Percentiles rank a stretch among this genome's conserved stretches.
Conservation (phyloP, 2,113 vertebrate species). For the Kryptolebias marmoratus region DNA sequence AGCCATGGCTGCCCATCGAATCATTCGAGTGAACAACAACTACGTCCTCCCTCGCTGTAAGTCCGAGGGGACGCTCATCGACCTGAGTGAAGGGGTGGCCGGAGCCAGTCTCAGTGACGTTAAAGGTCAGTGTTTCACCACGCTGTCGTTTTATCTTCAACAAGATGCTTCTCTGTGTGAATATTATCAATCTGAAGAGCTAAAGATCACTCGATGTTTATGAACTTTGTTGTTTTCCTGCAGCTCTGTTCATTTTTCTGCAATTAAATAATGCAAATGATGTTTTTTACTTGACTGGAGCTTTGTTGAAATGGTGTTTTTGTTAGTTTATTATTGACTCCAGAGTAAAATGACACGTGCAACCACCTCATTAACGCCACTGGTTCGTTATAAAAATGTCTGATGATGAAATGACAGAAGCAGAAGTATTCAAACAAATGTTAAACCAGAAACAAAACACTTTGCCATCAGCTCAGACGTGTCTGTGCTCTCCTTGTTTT, state of each 20-base stretch:
- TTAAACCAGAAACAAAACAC: not conserved
- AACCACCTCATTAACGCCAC: no score
- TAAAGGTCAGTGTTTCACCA: constrained; percentile 84
- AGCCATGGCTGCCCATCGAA: constrained; percentile 93
- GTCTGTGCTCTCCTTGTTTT: constrained; percentile 21
- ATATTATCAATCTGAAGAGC: no score
- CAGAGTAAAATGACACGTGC: no score
- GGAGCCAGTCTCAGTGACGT: constrained; percentile 87
- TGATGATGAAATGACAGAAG: not conserved
- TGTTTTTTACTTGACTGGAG: constrained; percentile 27
- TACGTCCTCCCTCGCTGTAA: constrained; percentile 90
- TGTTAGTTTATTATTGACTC: no score
- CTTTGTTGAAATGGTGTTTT: constrained; percentile 44
- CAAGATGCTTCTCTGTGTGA: not conserved
- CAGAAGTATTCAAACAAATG: not conserved
- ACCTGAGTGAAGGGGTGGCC: constrained; percentile 84
- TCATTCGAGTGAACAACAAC: constrained; percentile 89
- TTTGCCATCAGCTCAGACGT: constrained; percentile 7
- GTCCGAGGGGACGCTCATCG: constrained; percentile 93
- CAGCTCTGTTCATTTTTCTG: constrained; percentile 3
- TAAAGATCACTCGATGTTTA: no score
- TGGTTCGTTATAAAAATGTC: no score
- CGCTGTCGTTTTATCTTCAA: not conserved
- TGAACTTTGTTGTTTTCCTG: no score
- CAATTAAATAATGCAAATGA: no score